Evolutionary conservation across 2,797 vertebrate genomes (phyloP), one percentile per base, ranked within the genome.

Genomic region (Poecilia wingei): DNA sequence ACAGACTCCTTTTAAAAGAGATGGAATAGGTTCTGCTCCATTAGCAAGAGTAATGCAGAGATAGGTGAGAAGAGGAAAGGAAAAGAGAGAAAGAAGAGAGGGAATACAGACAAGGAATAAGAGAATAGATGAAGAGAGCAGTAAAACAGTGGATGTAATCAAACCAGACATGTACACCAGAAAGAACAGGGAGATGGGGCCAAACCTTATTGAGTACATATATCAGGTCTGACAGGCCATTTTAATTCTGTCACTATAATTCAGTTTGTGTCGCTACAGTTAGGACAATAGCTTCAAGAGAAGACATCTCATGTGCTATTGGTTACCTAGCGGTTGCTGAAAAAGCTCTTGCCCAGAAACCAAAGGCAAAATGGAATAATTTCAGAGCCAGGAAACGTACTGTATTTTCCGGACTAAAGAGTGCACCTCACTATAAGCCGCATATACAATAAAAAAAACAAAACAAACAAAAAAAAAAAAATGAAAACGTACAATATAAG

Each of bases 231-330:
- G 93, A 90, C 92, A 92, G 89, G 86, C 77, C 82, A 90, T 91
- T 93, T 91, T 93, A 86, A 87, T 80, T 87, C 85, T 87, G 89
- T 89, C 93, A 85, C 88, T 81, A 77, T 94, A 93, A 93, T 81
- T 94, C 84, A 89, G 75, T 88, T 83, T 81, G 78, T 79, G 79
- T 77, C 79, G 57, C 76, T 77, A 75, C 53, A 90, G 81, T 83
- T n/a, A 81, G 80, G 78, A 90, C 90, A 88, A 85, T 84, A 74
- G 79, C 82, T 72, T 41, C 6, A 77, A 81, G 59, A 76, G 72
- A 82, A 84, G 81, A 93, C 72, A 84, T 57, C 72, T 80, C 69
- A 84, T 28, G 68, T 28, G n/a, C 12, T 7, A 47, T 64, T 31
- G 70, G 70, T 77, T 57, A 79, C 41, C 10, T 25, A 61, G 71